phyloP scores from a whole-genome alignment of 2,888 invertebrate genomes.

The Galerucella nymphaeae region DNA sequence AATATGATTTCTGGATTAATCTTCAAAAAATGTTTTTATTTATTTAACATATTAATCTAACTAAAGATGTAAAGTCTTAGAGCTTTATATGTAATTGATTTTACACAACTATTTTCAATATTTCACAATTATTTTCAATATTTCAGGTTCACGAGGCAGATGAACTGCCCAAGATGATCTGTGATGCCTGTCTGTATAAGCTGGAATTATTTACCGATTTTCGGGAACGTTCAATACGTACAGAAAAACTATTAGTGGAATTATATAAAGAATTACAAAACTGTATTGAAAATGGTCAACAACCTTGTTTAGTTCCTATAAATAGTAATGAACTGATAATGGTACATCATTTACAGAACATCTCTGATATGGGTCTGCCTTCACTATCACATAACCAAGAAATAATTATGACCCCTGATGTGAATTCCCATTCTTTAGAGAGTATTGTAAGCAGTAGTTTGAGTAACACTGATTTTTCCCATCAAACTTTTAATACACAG shows the following conservation, averaged over 20 bases:
- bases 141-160: slow-evolving; percentile 68
- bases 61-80: not conserved
- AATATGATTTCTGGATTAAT: not conserved
- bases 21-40: not conserved
- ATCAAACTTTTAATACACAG: slow-evolving; percentile 57
- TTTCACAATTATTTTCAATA: slow-evolving; percentile 32
- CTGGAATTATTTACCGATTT: slow-evolving; percentile 70
- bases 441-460: slow-evolving; percentile 60
- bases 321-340: slow-evolving; percentile 56
- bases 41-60: not conserved
- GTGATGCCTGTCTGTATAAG: slow-evolving; percentile 70
- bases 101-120: slow-evolving; percentile 16
- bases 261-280: slow-evolving; percentile 58
- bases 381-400: slow-evolving; percentile 58
- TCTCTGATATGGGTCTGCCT: slow-evolving; percentile 58
- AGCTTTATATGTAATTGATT: not conserved
- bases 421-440: slow-evolving; percentile 57
- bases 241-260: slow-evolving; percentile 67
- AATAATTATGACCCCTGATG: slow-evolving; percentile 58
- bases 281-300: slow-evolving; percentile 35
- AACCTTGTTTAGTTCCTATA: slow-evolving; percentile 44
- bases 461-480: slow-evolving; percentile 58
- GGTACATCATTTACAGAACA: slow-evolving; percentile 57
- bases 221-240: slow-evolving; percentile 68
- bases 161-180: slow-evolving; percentile 71